phyloP scores from a whole-genome alignment of 2,888 invertebrate species.

The Trachelus troglodyta region DNA sequence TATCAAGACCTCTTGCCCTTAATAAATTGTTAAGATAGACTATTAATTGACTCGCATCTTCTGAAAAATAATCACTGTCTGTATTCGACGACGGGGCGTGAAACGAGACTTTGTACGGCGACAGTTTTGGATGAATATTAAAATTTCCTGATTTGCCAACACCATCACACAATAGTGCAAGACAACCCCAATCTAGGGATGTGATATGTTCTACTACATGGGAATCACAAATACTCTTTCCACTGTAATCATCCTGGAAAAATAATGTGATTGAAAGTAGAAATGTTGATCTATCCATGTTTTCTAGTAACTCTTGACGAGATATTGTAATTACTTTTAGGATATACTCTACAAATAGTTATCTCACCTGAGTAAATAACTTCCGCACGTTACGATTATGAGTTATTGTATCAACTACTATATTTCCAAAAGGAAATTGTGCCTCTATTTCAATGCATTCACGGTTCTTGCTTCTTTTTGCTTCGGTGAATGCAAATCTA shows the following conservation, averaged over 20 bases:
- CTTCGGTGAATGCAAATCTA: constrained; percentile 75
- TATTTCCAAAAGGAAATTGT: constrained; percentile 73
- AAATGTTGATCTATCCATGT: background rate
- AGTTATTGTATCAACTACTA: constrained; percentile 74
- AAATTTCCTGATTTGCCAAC: constrained; percentile 64
- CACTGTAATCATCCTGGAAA: constrained; percentile 38
- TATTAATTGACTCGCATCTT: constrained; percentile 70
- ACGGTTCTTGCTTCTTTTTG: constrained; percentile 62
- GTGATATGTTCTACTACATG: constrained; percentile 54
- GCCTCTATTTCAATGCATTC: constrained; percentile 74
- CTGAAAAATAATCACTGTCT: constrained; percentile 46
- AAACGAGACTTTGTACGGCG: constrained; percentile 82
- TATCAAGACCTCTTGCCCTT: constrained; percentile 58
- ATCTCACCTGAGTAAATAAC: constrained; percentile 39
- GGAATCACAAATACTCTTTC: constrained; percentile 28
- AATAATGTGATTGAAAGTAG: constrained; percentile 21
- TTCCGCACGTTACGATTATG: constrained; percentile 40
- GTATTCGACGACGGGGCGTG: constrained; percentile 67
- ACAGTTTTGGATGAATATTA: constrained; percentile 76
- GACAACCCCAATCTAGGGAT: constrained; percentile 59
- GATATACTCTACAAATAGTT: constrained; percentile 1
- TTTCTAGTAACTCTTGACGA: constrained; percentile 3
- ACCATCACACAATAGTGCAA: constrained; percentile 58
- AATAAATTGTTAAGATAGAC: constrained; percentile 70
- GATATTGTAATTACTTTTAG: background rate